Percentiles rank a stretch among this genome's conserved stretches.
phyloP scores from a whole-genome alignment of 2,797 vertebrate species.

The Gallinago nigripennis region DNA sequence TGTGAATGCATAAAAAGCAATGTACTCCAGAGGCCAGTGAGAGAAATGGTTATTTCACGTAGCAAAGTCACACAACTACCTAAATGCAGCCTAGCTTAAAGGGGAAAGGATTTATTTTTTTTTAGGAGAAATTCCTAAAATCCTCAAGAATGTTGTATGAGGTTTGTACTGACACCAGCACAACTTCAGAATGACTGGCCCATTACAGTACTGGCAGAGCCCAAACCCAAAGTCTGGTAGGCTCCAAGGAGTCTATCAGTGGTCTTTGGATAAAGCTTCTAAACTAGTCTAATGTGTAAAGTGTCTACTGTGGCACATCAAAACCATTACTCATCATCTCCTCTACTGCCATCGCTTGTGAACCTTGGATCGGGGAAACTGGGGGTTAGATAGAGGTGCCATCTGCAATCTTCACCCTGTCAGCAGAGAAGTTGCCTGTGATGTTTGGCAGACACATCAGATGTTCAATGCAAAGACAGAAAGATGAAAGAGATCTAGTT shows the following conservation, averaged over 20 bases:
- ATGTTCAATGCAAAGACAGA: not conserved
- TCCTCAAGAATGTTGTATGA: not conserved
- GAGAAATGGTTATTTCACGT: not conserved
- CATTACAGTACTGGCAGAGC: not conserved
- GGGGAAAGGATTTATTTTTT: not conserved
- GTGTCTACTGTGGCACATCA: not conserved
- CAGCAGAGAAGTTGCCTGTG: not conserved
- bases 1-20: not conserved
- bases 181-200: not conserved
- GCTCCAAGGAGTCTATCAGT: not conserved
- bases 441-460: not conserved
- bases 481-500: not conserved
- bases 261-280: not conserved
- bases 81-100: not conserved
- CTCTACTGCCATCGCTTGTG: rapidly evolving
- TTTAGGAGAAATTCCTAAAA: not conserved
- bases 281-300: not conserved
- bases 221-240: not conserved
- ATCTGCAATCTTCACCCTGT: not conserved
- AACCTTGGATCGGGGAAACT: not conserved
- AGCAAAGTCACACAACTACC: not conserved
- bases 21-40: not conserved
- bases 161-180: not conserved
- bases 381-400: not conserved
- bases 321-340: not conserved